These are phyloP conservation scores for Drosophila crucigera DNA, from an alignment of 2,888 invertebrate genomes.

Conservation along the genomic window DNA sequence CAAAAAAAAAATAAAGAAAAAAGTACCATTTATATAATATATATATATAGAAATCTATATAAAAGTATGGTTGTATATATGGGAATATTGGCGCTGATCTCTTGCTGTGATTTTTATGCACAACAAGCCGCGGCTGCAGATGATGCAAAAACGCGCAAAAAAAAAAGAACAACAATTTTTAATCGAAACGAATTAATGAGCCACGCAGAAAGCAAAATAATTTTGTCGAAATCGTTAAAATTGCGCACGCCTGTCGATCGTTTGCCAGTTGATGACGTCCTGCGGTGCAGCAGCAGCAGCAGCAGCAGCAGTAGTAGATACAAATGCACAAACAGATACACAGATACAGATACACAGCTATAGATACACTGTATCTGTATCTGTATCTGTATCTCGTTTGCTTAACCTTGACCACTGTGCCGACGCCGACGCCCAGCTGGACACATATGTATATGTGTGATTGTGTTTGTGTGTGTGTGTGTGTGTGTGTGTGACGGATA, in stretches of 20 bases:
- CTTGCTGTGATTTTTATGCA: slow-evolving; percentile 82
- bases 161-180: slow-evolving; percentile 63
- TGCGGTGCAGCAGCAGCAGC: slow-evolving; percentile 62
- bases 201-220: slow-evolving; percentile 68
- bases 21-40: slow-evolving; percentile 11
- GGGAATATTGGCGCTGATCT: slow-evolving; percentile 44
- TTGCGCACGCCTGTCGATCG: slow-evolving; percentile 67
- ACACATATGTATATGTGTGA: slow-evolving; percentile 16
- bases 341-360: slow-evolving; percentile 21
- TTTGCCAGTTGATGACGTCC: slow-evolving; percentile 72
- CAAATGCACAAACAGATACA: slow-evolving; percentile 21
- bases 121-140: slow-evolving; percentile 68
- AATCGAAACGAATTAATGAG: slow-evolving; percentile 82
- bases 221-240: slow-evolving; percentile 76
- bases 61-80: not conserved
- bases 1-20: slow-evolving; percentile 5
- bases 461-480: not conserved
- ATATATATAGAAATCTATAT: slow-evolving; percentile 12
- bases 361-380: slow-evolving; percentile 2
- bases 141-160: slow-evolving; percentile 52
- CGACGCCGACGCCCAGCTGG: slow-evolving; percentile 65
- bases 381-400: slow-evolving; percentile 59
- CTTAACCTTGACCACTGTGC: slow-evolving; percentile 71
- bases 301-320: slow-evolving; percentile 10
- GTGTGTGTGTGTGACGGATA: slow-evolving; percentile 31